These are phyloP conservation scores for Subacronicta megacephala DNA, from an alignment of 2,888 invertebrate species.

Conservation along the genomic window DNA sequence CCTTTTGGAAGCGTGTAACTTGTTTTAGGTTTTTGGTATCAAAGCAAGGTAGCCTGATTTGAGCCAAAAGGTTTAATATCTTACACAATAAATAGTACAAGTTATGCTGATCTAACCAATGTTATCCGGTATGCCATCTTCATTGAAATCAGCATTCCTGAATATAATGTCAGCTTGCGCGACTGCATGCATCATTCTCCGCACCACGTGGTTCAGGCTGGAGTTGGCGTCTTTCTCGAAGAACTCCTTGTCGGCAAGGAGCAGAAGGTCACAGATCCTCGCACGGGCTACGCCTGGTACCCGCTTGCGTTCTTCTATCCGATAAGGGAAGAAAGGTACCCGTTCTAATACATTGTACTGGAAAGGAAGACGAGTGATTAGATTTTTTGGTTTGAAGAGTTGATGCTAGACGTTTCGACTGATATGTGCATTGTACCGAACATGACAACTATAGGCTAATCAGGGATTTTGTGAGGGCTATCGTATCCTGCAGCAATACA, in stretches of 20 bases:
- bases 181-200: constrained; percentile 83
- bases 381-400: too few relatives aligned
- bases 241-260: constrained; percentile 86
- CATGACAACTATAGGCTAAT: too few relatives aligned
- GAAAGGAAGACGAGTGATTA: constrained; percentile 17
- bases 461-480: too few relatives aligned
- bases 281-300: constrained; percentile 71
- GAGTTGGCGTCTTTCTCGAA: constrained; percentile 81
- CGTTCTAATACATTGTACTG: constrained; percentile 50
- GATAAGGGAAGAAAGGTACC: constrained; percentile 69
- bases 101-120: constrained; percentile 69
- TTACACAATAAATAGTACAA: background rate
- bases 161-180: constrained; percentile 88
- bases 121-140: constrained; percentile 87
- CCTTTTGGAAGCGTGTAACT: too few relatives aligned
- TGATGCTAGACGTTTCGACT: too few relatives aligned
- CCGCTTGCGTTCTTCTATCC: constrained; percentile 65
- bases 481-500: too few relatives aligned
- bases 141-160: constrained; percentile 87
- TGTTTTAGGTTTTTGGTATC: too few relatives aligned
- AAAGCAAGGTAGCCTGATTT: too few relatives aligned
- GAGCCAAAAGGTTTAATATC: background rate
- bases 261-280: constrained; percentile 82
- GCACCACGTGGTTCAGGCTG: constrained; percentile 79
- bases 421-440: too few relatives aligned